These are phyloP conservation scores for Cataglyphis rosenhaueri DNA, from an alignment of 2,888 invertebrate genomes.

Conservation along the genomic window DNA sequence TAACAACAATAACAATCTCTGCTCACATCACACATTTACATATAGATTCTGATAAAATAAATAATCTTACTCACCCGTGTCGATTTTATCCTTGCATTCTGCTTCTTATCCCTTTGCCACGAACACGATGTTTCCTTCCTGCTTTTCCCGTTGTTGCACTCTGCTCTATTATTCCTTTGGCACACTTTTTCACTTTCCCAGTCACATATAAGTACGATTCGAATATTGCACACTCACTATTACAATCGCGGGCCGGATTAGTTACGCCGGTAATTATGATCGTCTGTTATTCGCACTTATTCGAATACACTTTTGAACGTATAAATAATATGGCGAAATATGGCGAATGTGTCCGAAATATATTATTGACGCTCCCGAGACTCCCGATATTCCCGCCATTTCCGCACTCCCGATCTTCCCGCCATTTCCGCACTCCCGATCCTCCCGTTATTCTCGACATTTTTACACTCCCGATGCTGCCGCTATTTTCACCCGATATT, in stretches of 20 bases:
- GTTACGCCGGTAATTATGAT: background rate
- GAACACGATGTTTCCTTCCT: background rate
- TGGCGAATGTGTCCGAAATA: too few relatives aligned
- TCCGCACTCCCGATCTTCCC: background rate
- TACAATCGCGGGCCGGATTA: background rate
- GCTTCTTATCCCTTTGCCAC: background rate
- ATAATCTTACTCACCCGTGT: background rate
- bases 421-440: background rate
- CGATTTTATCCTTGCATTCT: background rate
- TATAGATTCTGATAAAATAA: background rate
- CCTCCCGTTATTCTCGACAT: background rate
- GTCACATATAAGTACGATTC: background rate
- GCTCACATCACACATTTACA: too few relatives aligned
- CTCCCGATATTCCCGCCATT: background rate
- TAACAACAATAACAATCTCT: background rate
- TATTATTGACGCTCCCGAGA: background rate
- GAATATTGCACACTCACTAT: background rate
- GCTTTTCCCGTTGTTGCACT: too few relatives aligned
- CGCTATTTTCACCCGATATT: too few relatives aligned
- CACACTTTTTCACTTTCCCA: background rate
- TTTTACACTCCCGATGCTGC: too few relatives aligned
- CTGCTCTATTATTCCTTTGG: background rate
- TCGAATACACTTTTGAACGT: background rate
- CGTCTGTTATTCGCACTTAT: background rate
- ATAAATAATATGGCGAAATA: background rate